Evolutionary conservation across 2,113 vertebrate species (phyloP).

Genomic region (Pelobates fuscus): DNA sequence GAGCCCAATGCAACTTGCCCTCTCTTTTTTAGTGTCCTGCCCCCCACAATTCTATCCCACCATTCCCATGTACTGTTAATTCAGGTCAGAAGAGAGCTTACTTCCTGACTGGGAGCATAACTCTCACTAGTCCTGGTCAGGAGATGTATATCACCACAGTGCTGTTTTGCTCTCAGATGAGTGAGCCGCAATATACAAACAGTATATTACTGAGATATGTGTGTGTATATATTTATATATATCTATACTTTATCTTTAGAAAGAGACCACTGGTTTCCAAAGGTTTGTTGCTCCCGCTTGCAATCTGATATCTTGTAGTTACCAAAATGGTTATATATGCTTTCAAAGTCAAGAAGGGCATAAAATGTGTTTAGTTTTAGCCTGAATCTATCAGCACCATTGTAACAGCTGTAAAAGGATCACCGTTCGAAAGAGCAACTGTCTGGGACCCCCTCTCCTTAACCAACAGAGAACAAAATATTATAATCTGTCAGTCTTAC

Average conservation of each 20-base stretch:
- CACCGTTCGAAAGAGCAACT: neutral
- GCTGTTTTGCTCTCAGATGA: no score
- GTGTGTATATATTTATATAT: neutral
- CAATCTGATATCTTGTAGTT: constrained; percentile 10
- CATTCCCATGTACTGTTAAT: no score
- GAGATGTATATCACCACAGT: no score
- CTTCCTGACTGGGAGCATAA: no score
- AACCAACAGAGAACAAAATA: neutral
- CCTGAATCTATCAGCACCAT: constrained; percentile 18
- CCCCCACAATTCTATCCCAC: no score
- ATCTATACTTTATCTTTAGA: neutral
- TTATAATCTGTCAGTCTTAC: constrained; percentile 6
- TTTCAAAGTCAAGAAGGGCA: constrained; percentile 22
- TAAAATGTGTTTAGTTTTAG: constrained; percentile 20
- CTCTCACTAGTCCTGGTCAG: no score
- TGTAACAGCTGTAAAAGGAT: constrained; percentile 38
- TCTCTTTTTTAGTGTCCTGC: no score
- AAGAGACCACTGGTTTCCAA: neutral
- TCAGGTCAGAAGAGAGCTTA: no score
- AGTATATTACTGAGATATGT: no score
- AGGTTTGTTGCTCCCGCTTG: neutral
- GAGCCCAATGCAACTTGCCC: no score
- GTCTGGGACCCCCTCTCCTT: neutral
- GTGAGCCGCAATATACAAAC: no score
- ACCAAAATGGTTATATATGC: neutral